These are phyloP conservation scores for Atherinosoma microstoma DNA, from an alignment of 2,797 vertebrate species.

Conservation along the genomic window DNA sequence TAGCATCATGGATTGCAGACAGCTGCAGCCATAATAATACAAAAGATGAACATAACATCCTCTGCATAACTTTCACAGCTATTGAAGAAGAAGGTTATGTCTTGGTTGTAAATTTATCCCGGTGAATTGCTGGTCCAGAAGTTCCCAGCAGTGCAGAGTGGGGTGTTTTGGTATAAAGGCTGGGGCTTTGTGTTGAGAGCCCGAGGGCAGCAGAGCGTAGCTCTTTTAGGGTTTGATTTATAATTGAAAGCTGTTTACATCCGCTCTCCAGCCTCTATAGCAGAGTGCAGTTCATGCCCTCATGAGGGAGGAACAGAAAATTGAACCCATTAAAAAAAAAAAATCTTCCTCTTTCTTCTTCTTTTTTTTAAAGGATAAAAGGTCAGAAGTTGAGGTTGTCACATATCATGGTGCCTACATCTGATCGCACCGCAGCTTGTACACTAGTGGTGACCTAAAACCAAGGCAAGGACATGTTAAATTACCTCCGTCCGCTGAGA, in stretches of 20 bases:
- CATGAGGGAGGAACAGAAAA: conserved; percentile 51
- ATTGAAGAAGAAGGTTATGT: conserved; percentile 32
- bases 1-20: neutral
- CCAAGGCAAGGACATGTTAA: conserved; percentile 62
- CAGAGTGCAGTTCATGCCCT: conserved; percentile 52
- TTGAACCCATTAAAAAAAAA: conserved; percentile 53
- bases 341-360: conserved; percentile 14
- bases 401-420: conserved; percentile 60
- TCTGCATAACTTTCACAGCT: conserved; percentile 40
- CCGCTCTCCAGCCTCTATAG: conserved; percentile 50
- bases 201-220: conserved; percentile 48
- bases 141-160: conserved; percentile 45
- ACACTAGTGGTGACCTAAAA: conserved; percentile 37
- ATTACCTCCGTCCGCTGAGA: conserved; percentile 68
- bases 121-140: conserved; percentile 33
- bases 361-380: neutral
- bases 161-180: conserved; percentile 57
- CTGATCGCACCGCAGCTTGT: conserved; percentile 52
- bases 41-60: conserved; percentile 40
- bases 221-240: conserved; percentile 75
- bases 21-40: conserved; percentile 5
- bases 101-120: conserved; percentile 27
- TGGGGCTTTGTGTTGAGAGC: conserved; percentile 59
- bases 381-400: conserved; percentile 27
- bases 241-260: conserved; percentile 78